phyloP scores from a whole-genome alignment of 2,797 vertebrate genomes.

The Dryobates pubescens region DNA sequence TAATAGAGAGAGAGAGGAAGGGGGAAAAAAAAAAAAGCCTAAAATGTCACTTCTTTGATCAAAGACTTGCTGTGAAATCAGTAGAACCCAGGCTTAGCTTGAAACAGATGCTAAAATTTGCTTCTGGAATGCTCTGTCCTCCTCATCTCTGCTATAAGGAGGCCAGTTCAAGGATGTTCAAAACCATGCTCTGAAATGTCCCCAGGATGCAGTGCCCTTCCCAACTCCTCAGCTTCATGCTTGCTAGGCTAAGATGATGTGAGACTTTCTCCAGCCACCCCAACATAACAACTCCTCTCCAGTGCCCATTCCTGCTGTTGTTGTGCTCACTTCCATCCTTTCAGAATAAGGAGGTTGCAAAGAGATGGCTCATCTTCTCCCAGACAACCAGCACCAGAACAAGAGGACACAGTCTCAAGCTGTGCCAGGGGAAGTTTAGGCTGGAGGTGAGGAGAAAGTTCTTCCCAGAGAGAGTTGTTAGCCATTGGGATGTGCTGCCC shows the following conservation, averaged over 20 bases:
- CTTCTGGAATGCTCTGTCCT: background rate
- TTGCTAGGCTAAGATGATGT: background rate
- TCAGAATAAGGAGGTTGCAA: background rate
- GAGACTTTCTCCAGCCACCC: background rate
- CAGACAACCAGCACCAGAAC: no score
- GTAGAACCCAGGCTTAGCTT: background rate
- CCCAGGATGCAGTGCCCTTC: background rate
- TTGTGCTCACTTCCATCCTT: background rate
- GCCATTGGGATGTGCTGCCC: no score
- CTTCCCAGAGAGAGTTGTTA: no score
- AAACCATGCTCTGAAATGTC: background rate
- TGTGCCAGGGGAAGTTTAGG: no score
- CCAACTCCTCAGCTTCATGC: background rate
- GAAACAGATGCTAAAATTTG: background rate
- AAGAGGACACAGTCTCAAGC: no score
- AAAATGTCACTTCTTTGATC: background rate
- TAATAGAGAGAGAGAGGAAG: no score
- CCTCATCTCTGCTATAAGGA: background rate
- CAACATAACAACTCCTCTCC: background rate
- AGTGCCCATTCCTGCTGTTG: background rate
- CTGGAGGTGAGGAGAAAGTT: no score
- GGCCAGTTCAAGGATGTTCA: background rate
- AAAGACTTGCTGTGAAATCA: background rate
- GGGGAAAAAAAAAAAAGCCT: background rate
- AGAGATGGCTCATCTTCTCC: background rate